Conservation (phyloP, 2,888 invertebrate species). For the Kuschelorhynchus macadamiae region DNA sequence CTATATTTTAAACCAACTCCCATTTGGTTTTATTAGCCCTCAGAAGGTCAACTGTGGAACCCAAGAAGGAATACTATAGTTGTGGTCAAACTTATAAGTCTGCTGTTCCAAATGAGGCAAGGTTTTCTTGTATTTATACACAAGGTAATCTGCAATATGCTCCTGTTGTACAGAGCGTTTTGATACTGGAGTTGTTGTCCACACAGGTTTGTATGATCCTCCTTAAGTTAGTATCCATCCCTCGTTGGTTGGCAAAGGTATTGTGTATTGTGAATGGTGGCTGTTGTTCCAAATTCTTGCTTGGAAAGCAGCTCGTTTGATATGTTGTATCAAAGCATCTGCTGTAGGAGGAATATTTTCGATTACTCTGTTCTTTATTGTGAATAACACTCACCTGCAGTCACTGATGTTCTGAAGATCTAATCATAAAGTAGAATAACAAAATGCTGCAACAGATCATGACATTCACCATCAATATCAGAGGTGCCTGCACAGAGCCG, state of each 20-base stretch:
- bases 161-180: too few species aligned
- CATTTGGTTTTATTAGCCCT: constrained; percentile 9
- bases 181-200: too few species aligned
- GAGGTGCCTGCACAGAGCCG: neutral
- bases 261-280: neutral
- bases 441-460: neutral
- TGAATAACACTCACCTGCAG: neutral
- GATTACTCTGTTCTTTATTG: too few species aligned
- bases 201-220: constrained; percentile 1
- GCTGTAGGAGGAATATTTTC: neutral
- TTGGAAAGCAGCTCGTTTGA: constrained; percentile 6
- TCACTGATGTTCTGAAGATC: neutral
- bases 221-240: constrained; percentile 2
- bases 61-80: constrained; percentile 9
- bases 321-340: constrained; percentile 5
- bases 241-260: constrained; percentile 1
- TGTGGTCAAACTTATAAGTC: constrained; percentile 1
- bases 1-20: neutral
- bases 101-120: constrained; percentile 1
- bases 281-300: constrained; percentile 6
- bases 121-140: too few species aligned
- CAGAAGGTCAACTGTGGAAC: neutral
- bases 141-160: too few species aligned
- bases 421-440: constrained; percentile 3
- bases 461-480: constrained; percentile 2